Percentiles rank a stretch among this genome's conserved stretches.
phyloP scores from a whole-genome alignment of 1,140 invertebrate species.

The Drosophila seguyi region DNA sequence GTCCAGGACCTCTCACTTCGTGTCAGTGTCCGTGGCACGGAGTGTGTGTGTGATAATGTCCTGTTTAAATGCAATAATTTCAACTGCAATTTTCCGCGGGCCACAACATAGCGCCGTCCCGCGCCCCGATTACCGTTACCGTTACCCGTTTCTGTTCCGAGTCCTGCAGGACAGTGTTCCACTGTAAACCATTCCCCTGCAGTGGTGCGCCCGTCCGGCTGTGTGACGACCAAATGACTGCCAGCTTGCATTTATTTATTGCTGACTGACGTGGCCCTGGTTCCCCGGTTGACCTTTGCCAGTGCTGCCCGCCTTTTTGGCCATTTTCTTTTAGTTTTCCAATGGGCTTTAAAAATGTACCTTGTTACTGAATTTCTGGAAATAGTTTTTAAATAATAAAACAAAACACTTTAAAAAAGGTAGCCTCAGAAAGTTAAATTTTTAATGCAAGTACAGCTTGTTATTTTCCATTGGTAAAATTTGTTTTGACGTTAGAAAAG shows the following conservation, averaged over 20 bases:
- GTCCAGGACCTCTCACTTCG: slow-evolving; percentile 42
- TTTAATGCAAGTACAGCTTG: no score
- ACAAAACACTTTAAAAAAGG: no score
- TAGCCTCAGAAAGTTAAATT: no score
- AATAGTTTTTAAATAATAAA: no score
- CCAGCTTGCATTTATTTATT: slow-evolving; percentile 83
- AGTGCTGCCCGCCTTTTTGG: slow-evolving; percentile 1
- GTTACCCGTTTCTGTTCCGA: slow-evolving; percentile 15
- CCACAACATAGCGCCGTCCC: slow-evolving; percentile 26
- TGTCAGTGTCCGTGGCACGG: slow-evolving; percentile 27
- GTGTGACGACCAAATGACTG: slow-evolving; percentile 81
- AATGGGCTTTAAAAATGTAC: background rate
- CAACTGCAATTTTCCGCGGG: slow-evolving; percentile 75
- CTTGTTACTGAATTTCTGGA: background rate
- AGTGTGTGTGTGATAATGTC: slow-evolving; percentile 74
- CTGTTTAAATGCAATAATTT: slow-evolving; percentile 84
- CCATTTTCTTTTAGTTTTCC: background rate
- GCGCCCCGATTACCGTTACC: slow-evolving; percentile 10
- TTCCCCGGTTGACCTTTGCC: slow-evolving; percentile 21
- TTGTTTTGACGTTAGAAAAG: no score
- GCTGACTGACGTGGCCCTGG: slow-evolving; percentile 76
- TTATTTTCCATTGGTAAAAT: no score
- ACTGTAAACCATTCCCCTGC: slow-evolving; percentile 22
- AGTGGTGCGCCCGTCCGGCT: slow-evolving; percentile 50
- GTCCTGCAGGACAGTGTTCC: slow-evolving; percentile 35